Percentiles rank a stretch among this genome's conserved stretches.
Evolutionary conservation across 2,797 vertebrate genomes (phyloP).

Genomic region (Jordanella pulchra): DNA sequence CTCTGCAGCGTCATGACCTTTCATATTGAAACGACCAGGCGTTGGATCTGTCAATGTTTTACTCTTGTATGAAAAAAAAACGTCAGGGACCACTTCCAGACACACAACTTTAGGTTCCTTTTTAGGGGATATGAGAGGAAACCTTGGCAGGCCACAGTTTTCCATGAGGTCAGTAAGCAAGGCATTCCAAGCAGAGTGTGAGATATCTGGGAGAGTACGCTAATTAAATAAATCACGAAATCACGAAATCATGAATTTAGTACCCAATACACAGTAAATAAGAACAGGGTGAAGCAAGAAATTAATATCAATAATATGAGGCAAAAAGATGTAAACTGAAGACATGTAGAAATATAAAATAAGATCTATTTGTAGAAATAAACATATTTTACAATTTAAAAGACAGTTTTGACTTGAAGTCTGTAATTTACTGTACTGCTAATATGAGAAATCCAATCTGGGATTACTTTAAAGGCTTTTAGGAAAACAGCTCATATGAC

Average conservation of each 20-base stretch:
- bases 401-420: conserved; percentile 38
- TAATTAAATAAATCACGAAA: conserved; percentile 77
- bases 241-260: too few relatives aligned
- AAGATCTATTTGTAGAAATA: neutral
- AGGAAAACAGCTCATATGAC: conserved; percentile 62
- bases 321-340: conserved; percentile 12
- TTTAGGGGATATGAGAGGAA: conserved; percentile 79
- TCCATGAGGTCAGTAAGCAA: conserved; percentile 78
- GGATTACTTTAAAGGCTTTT: conserved; percentile 56
- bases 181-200: conserved; percentile 73
- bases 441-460: conserved; percentile 49
- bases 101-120: conserved; percentile 72
- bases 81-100: conserved; percentile 65
- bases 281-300: conserved; percentile 42
- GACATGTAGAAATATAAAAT: neutral
- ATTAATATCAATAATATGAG: conserved; percentile 28
- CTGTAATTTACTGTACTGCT: conserved; percentile 65
- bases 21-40: conserved; percentile 39
- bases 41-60: conserved; percentile 48
- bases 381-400: conserved; percentile 23
- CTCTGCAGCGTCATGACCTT: conserved; percentile 47
- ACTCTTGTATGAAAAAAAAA: conserved; percentile 37
- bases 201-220: conserved; percentile 66
- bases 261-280: conserved; percentile 67
- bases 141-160: conserved; percentile 77